A percentile compares a stretch with the other conserved stretches of the same genome.
Conservation (phyloP, 2,888 invertebrate genomes). For the Cryptocephalus moraei region DNA sequence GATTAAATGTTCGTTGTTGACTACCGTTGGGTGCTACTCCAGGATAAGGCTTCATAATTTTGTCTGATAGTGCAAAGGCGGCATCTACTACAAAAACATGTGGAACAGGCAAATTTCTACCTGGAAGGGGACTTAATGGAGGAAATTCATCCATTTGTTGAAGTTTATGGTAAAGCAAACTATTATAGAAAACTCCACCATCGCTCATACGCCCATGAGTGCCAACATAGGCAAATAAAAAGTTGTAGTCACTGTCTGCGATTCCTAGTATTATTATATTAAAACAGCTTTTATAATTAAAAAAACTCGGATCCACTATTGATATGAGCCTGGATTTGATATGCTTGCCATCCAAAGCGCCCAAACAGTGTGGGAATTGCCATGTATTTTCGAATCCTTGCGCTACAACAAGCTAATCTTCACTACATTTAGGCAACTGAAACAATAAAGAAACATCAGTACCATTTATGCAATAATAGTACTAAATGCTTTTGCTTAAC, state of each 20-base stretch:
- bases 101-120: too few relatives aligned
- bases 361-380: too few relatives aligned
- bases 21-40: neutral
- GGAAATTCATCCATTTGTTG: neutral
- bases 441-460: too few relatives aligned
- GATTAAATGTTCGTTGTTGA: neutral
- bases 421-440: too few relatives aligned
- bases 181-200: neutral
- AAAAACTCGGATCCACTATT: neutral
- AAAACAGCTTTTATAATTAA: neutral
- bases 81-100: neutral
- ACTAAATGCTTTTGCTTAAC: too few relatives aligned
- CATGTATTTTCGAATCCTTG: too few relatives aligned
- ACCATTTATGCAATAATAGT: too few relatives aligned
- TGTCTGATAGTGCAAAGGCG: neutral
- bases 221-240: neutral
- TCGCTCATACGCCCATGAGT: neutral
- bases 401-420: too few relatives aligned
- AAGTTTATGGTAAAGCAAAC: neutral
- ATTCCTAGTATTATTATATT: neutral
- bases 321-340: neutral
- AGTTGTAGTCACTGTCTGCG: too few relatives aligned
- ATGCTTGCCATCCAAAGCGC: neutral
- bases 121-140: too few relatives aligned
- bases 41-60: neutral